Evolutionary conservation across 2,797 vertebrate species (phyloP).

Genomic region (Semotilus atromaculatus): DNA sequence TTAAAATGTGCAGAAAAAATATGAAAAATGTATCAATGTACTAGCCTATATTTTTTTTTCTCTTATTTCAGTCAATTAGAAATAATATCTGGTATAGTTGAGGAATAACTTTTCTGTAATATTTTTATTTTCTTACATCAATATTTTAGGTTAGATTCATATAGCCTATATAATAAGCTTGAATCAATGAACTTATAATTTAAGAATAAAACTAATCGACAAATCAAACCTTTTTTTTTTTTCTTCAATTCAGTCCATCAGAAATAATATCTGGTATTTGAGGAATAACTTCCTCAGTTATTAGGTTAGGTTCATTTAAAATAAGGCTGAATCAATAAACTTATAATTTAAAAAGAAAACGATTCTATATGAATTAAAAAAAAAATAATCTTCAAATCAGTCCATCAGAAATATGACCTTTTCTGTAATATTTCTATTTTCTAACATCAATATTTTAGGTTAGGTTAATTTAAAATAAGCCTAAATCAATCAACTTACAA

Average conservation of each 20-base stretch:
- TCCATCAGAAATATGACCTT: too few relatives aligned
- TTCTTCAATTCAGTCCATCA: background rate
- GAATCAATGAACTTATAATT: too few relatives aligned
- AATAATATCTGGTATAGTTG: background rate
- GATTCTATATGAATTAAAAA: background rate
- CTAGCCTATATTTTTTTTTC: too few relatives aligned
- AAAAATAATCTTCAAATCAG: too few relatives aligned
- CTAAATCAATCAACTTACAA: too few relatives aligned
- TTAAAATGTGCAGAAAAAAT: too few relatives aligned
- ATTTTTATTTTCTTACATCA: background rate
- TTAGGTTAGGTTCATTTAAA: background rate
- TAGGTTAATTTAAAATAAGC: background rate
- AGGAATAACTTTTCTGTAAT: background rate
- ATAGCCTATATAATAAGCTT: too few relatives aligned
- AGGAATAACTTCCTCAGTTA: background rate
- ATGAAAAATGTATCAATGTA: too few relatives aligned
- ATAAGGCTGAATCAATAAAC: background rate
- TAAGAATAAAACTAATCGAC: too few relatives aligned
- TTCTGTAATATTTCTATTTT: too few relatives aligned
- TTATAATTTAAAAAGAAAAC: background rate
- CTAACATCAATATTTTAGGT: background rate
- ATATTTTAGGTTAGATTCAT: background rate
- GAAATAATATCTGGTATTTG: background rate
- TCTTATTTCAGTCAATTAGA: background rate
- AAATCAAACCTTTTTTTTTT: too few relatives aligned